Percentiles rank a stretch among this genome's conserved stretches.
These are phyloP conservation scores for Pluvianellus socialis DNA, from an alignment of 2,113 vertebrate genomes.

Conservation along the genomic window DNA sequence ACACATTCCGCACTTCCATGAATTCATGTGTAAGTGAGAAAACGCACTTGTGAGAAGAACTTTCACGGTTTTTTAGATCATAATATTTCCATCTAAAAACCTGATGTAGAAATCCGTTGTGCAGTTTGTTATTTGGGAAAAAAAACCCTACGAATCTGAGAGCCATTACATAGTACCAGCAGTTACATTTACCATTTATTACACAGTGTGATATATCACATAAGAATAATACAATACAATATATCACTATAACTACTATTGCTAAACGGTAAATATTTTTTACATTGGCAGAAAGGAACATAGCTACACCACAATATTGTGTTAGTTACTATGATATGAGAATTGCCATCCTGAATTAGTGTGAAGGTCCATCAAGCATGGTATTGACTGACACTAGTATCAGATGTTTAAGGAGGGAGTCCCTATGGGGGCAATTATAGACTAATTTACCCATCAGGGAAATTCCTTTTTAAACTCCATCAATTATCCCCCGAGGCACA, in stretches of 20 bases:
- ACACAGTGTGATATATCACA: background rate
- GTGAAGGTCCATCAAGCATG: background rate
- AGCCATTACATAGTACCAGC: background rate
- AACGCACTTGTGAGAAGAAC: background rate
- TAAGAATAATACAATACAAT: background rate
- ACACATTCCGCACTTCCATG: background rate
- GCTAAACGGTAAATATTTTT: background rate
- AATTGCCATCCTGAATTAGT: background rate
- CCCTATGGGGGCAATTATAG: constrained; percentile 48
- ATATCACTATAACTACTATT: background rate
- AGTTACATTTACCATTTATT: background rate
- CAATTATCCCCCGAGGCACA: constrained; percentile 27
- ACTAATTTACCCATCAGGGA: constrained; percentile 45
- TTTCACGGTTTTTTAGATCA: background rate
- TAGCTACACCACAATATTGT: background rate
- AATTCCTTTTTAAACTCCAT: constrained; percentile 47
- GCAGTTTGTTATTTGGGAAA: background rate
- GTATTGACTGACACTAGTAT: constrained; percentile 32
- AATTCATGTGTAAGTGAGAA: background rate
- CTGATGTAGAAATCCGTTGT: background rate
- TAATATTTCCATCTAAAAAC: background rate
- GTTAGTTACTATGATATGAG: background rate
- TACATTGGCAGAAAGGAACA: background rate
- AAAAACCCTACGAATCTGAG: background rate
- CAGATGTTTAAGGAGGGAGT: constrained; percentile 24